Conservation (phyloP, 2,888 invertebrate species). For the Anarsia innoxiella region DNA sequence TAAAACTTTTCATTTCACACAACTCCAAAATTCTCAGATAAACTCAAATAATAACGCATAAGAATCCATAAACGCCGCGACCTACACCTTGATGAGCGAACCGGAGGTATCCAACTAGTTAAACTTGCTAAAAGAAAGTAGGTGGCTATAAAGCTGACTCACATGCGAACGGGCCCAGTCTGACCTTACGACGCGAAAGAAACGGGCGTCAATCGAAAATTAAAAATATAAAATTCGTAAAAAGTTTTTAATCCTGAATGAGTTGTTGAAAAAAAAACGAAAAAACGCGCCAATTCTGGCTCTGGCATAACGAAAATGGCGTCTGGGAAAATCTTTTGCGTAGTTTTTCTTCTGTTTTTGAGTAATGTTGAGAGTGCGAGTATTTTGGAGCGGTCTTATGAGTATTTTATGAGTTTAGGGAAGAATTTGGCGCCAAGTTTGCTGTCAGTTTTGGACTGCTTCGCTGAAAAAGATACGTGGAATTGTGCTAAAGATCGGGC, state of each 20-base stretch:
- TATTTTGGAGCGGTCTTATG: conserved; percentile 52
- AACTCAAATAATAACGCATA: no score
- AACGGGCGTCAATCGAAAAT: conserved; percentile 25
- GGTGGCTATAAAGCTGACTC: conserved; percentile 29
- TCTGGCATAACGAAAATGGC: conserved; percentile 42
- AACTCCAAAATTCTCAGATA: no score
- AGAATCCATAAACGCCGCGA: no score
- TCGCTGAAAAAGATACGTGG: conserved; percentile 67
- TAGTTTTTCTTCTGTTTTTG: conserved; percentile 34
- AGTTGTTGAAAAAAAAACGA: no score
- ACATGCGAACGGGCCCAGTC: conserved; percentile 37
- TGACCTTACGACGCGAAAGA: conserved; percentile 37
- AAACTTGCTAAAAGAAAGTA: conserved; percentile 48
- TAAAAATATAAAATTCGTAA: conserved; percentile 20
- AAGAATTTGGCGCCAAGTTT: conserved; percentile 67
- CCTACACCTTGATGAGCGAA: no score
- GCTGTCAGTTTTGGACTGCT: conserved; percentile 70
- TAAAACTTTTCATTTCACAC: no score
- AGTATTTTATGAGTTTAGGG: conserved; percentile 56
- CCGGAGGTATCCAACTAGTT: background rate
- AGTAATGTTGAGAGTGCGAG: conserved; percentile 45
- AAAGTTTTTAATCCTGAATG: conserved; percentile 9
- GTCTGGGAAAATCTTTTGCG: conserved; percentile 29
- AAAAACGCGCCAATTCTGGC: conserved; percentile 15
- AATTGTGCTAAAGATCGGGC: conserved; percentile 72